Conservation (phyloP, 1,140 invertebrate genomes). For the Temnothorax longispinosus region DNA sequence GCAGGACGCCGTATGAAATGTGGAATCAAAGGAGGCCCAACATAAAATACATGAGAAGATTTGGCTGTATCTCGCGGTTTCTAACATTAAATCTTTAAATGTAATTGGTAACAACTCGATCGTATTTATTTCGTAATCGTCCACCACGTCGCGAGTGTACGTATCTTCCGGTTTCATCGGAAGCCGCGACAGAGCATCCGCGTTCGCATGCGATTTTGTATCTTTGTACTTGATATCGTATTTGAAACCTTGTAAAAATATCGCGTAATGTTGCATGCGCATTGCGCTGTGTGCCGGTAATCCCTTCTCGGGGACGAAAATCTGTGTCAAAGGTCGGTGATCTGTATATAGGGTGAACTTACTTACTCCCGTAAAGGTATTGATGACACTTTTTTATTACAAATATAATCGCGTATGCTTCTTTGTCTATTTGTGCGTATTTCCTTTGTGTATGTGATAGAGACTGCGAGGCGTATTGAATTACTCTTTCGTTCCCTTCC, state of each 20-base stretch:
- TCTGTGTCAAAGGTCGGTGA: conserved; percentile 83
- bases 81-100: too few species aligned
- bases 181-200: too few species aligned
- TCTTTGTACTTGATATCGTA: neutral
- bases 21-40: too few species aligned
- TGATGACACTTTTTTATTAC: conserved; percentile 79
- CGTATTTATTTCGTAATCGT: too few species aligned
- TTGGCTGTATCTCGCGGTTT: too few species aligned
- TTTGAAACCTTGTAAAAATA: neutral
- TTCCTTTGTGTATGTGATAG: conserved; percentile 79
- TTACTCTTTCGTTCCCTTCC: conserved; percentile 70
- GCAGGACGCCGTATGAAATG: too few species aligned
- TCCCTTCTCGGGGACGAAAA: conserved; percentile 76
- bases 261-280: neutral
- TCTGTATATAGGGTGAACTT: conserved; percentile 83
- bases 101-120: too few species aligned
- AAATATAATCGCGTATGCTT: conserved; percentile 73
- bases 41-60: too few species aligned
- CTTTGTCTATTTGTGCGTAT: conserved; percentile 82
- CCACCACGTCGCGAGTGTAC: too few species aligned
- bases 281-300: neutral
- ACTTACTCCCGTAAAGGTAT: conserved; percentile 81
- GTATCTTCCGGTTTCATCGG: too few species aligned
- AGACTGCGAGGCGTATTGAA: too few species aligned
- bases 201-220: neutral